Percentiles rank a stretch among this genome's conserved stretches.
Conservation (phyloP, 2,113 vertebrate genomes). For the Etia nguti region DNA sequence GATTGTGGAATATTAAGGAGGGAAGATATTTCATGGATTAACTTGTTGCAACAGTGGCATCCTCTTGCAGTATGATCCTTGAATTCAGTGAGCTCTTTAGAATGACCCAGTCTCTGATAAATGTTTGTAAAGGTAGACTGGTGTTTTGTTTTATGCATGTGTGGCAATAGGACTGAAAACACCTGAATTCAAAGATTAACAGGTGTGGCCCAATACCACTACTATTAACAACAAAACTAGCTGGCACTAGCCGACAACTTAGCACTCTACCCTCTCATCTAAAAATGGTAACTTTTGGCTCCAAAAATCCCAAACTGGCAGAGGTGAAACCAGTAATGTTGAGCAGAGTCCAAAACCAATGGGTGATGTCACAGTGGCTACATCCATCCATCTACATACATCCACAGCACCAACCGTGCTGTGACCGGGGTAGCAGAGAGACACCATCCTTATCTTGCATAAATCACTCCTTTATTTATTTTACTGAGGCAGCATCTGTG, state of each 20-base stretch:
- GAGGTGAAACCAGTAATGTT: not conserved
- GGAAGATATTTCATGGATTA: not conserved
- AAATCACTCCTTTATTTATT: not conserved
- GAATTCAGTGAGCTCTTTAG: not conserved
- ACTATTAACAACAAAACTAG: not conserved
- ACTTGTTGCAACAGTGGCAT: not conserved
- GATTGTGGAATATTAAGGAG: not conserved
- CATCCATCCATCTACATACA: not conserved
- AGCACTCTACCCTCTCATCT: not conserved
- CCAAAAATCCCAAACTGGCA: not conserved
- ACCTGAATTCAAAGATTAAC: not conserved
- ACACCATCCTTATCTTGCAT: not conserved
- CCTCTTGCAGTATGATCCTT: not conserved
- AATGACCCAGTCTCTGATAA: not conserved
- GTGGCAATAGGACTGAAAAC: not conserved
- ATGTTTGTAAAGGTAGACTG: not conserved
- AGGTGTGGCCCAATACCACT: fast-evolving
- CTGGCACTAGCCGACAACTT: too few species aligned
- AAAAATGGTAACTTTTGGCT: not conserved
- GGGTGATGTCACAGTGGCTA: not conserved
- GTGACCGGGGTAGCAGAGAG: not conserved
- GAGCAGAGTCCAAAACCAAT: not conserved
- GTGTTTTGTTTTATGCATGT: not conserved
- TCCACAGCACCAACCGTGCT: not conserved
- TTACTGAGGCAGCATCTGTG: not conserved